Evolutionary conservation across 1,140 invertebrate species (phyloP), one percentile per base, ranked within the genome.

Genomic region (Aphidius gifuensis): DNA sequence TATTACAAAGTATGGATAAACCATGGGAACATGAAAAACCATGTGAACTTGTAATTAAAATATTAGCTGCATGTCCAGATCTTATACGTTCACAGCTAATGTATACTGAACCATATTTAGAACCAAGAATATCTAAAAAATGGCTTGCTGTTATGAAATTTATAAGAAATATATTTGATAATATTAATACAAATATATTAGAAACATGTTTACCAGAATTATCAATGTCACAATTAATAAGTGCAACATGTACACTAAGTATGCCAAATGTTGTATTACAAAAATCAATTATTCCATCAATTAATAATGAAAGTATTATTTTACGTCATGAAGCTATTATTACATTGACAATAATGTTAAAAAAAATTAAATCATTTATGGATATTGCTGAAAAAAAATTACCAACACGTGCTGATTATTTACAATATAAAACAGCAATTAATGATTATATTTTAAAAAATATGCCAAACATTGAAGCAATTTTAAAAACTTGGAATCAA

Each of bases 11-110:
- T 55, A 72, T 88, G 47, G 85, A 87, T 69, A 79, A 83, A 58
- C 85, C 87, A 5, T 89, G 87, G 85, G 84, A 88, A 65, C 83
- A 88, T 77, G 79, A 85, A 11, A 79, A 83, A 68, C 85, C 87
- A 53, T 78, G 80, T 53, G 82, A 90, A 58, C 75, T 90, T n/a
- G 78, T 92, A 16, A 70, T 88, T 5, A 79, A 87, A 71, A 87
- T 90, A 48, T 73, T 91, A 55, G 74, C 74, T 45, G 84, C 85
- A 42, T 91, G 89, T 76, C 90, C 90, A 3, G 90, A 92, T 74
- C 80, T 92, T 51, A 83, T 88, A 9, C 84, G 86, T 75, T 82
- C 83, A 44, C 81, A 90, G 5, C 83, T 90, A 49, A 77, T 45
- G 59, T 77, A 80, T 40, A 70, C 87, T 4, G 85, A 87, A 67